A percentile compares a stretch with the other conserved stretches of the same genome.
Evolutionary conservation across 1,140 invertebrate genomes (phyloP).

Genomic region (Pseudobourletiella spinata): DNA sequence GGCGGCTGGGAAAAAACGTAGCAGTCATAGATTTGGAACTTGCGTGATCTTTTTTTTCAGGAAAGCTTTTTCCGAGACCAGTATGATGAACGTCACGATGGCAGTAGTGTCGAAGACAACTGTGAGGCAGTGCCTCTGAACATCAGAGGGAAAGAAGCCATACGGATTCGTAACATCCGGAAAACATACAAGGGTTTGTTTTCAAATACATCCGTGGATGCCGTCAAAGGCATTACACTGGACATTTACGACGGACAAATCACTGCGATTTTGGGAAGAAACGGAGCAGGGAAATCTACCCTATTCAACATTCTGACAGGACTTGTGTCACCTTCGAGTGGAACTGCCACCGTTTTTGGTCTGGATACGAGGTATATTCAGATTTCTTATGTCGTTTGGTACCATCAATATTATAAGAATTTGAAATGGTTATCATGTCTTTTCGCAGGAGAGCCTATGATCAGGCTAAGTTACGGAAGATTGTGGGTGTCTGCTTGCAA

Average conservation of each 20-base stretch:
- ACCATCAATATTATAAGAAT: neutral
- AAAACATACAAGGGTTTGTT: slow-evolving; percentile 55
- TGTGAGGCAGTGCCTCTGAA: slow-evolving; percentile 58
- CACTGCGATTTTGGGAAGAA: slow-evolving; percentile 51
- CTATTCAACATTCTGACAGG: slow-evolving; percentile 73
- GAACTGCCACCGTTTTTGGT: neutral
- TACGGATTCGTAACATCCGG: slow-evolving; percentile 61
- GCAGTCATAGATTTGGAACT: too few relatives aligned
- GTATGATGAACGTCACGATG: neutral
- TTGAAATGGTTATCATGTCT: neutral
- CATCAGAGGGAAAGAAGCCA: slow-evolving; percentile 61
- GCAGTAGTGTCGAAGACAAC: too few relatives aligned
- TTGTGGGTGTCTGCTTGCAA: slow-evolving; percentile 55
- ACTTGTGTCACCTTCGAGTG: slow-evolving; percentile 30
- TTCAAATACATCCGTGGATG: too few relatives aligned
- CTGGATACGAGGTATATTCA: neutral
- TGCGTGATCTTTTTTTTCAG: too few relatives aligned
- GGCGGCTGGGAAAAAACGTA: too few relatives aligned
- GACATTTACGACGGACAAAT: slow-evolving; percentile 61
- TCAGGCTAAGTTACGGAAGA: slow-evolving; percentile 59
- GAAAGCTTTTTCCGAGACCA: too few relatives aligned
- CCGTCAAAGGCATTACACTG: slow-evolving; percentile 55
- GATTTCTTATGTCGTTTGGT: neutral
- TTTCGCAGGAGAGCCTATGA: too few relatives aligned
- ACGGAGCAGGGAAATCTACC: slow-evolving; percentile 53